Percentiles rank a stretch among this genome's conserved stretches.
These are phyloP conservation scores for Takifugu bimaculatus DNA, from an alignment of 2,113 vertebrate genomes.

Conservation along the genomic window DNA sequence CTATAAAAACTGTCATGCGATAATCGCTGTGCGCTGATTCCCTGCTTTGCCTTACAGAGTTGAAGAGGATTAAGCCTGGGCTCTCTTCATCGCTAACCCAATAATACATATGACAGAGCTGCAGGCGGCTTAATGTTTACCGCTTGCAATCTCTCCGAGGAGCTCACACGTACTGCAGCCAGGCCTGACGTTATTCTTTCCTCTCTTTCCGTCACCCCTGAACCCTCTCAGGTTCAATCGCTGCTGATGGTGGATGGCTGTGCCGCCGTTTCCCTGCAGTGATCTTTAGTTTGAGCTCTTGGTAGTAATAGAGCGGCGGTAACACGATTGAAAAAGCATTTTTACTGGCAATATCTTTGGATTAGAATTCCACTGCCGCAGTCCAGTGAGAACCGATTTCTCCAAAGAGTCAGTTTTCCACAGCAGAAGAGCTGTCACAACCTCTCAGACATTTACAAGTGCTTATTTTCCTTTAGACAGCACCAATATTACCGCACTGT, in stretches of 20 bases:
- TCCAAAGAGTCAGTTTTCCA: too few species aligned
- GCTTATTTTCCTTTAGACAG: too few species aligned
- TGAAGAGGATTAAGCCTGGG: slow-evolving; percentile 60
- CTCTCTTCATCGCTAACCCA: slow-evolving; percentile 51
- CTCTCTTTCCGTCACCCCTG: slow-evolving; percentile 45
- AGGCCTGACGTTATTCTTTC: slow-evolving; percentile 21
- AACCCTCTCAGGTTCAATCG: slow-evolving; percentile 43
- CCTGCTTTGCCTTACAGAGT: slow-evolving; percentile 48
- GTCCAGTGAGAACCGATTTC: too few species aligned
- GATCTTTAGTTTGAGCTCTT: background rate
- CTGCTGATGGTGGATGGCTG: slow-evolving; percentile 28
- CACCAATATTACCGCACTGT: too few species aligned
- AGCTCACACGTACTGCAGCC: slow-evolving; percentile 33
- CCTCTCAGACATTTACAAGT: too few species aligned
- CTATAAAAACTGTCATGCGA: slow-evolving; percentile 36
- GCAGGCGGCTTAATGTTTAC: slow-evolving; percentile 61
- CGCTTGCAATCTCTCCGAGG: slow-evolving; percentile 49
- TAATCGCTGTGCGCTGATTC: slow-evolving; percentile 33
- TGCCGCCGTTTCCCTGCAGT: slow-evolving; percentile 21
- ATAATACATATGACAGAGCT: slow-evolving; percentile 61
- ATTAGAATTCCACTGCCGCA: too few species aligned
- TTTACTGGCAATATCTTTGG: too few species aligned
- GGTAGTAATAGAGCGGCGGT: background rate
- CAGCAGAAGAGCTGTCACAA: too few species aligned
- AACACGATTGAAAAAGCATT: too few species aligned